phyloP scores from a whole-genome alignment of 2,797 vertebrate genomes.

The Amblyopsis hoosieri region DNA sequence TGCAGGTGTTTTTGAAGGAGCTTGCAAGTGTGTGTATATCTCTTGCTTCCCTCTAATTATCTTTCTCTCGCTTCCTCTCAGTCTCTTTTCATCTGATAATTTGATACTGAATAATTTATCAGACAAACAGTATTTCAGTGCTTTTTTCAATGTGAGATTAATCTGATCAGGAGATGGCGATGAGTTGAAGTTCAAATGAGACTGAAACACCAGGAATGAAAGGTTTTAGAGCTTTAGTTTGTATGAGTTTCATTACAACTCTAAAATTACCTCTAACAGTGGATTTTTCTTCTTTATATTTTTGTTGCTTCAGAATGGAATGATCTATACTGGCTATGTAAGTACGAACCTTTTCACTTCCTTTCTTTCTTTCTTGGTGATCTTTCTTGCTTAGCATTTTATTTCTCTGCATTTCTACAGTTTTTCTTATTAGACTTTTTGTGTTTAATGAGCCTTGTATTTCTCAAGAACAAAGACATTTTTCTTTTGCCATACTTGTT shows the following conservation, averaged over 20 bases:
- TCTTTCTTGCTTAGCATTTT: slow-evolving; percentile 1
- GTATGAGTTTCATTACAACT: not conserved
- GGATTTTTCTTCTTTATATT: slow-evolving; percentile 30
- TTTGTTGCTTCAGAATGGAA: slow-evolving; percentile 79
- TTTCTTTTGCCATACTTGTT: not conserved
- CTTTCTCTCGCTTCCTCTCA: slow-evolving; percentile 56
- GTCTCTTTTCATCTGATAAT: slow-evolving; percentile 60
- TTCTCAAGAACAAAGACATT: not conserved
- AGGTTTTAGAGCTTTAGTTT: not conserved
- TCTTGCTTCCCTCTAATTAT: slow-evolving; percentile 52
- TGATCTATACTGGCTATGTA: slow-evolving; percentile 89
- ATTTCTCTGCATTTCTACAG: not conserved
- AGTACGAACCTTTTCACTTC: slow-evolving; percentile 57
- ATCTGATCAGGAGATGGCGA: slow-evolving; percentile 12
- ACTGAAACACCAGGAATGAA: slow-evolving; percentile 26
- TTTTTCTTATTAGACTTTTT: slow-evolving; percentile 11
- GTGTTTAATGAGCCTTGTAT: slow-evolving; percentile 11
- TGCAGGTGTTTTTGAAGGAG: slow-evolving; percentile 30
- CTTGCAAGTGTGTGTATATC: slow-evolving; percentile 22
- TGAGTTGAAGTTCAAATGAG: slow-evolving; percentile 3
- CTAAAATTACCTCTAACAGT: not conserved
- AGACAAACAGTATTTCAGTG: slow-evolving; percentile 21
- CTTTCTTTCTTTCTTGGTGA: not conserved
- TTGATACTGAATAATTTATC: slow-evolving; percentile 56
- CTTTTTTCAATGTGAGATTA: slow-evolving; percentile 37